Evolutionary conservation across 2,113 vertebrate species (phyloP).

Genomic region (Solenodon paradoxus): DNA sequence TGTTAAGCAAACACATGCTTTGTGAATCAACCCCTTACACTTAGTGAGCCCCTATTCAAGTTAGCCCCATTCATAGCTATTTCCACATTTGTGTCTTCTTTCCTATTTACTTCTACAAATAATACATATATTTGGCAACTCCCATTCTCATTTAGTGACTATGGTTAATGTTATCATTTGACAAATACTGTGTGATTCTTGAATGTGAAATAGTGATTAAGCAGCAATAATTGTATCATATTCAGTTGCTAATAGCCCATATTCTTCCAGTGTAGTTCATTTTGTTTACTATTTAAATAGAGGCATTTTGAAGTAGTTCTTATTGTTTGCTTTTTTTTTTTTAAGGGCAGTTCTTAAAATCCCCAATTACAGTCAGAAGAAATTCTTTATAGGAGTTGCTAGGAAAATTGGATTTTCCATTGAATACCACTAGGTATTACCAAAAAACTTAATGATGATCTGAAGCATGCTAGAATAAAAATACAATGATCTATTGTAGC

Average conservation of each 20-base stretch:
- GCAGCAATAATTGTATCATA: slow-evolving; percentile 22
- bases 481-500: background rate
- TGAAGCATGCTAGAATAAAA: slow-evolving; percentile 7
- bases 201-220: slow-evolving; percentile 37
- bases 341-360: slow-evolving; percentile 40
- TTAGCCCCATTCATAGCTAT: background rate
- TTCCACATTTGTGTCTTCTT: background rate
- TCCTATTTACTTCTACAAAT: background rate
- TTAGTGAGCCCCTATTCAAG: background rate
- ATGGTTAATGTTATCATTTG: slow-evolving; percentile 33
- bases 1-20: slow-evolving; percentile 11
- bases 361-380: background rate
- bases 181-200: slow-evolving; percentile 41
- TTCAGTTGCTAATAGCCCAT: background rate
- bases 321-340: slow-evolving; percentile 52
- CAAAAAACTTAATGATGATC: slow-evolving; percentile 39
- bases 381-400: slow-evolving; percentile 20
- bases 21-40: slow-evolving; percentile 28
- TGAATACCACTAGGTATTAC: background rate
- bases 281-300: slow-evolving; percentile 37
- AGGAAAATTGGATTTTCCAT: slow-evolving; percentile 31
- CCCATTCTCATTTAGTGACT: background rate
- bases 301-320: slow-evolving; percentile 22
- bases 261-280: slow-evolving; percentile 10
- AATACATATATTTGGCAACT: slow-evolving; percentile 3